phyloP scores from a whole-genome alignment of 2,113 vertebrate genomes.

The Peromyscus polionotus region DNA sequence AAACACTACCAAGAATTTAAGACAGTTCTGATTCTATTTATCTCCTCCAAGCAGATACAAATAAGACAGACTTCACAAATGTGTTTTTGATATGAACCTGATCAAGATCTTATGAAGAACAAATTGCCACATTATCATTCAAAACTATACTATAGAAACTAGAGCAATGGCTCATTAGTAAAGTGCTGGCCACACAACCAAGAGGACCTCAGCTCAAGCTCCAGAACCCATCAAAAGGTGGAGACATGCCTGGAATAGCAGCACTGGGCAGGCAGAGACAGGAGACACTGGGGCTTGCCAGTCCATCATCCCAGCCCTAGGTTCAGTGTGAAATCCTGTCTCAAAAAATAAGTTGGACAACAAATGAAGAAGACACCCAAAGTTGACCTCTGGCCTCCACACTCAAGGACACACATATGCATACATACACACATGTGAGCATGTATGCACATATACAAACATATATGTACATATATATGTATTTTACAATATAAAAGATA shows the following conservation, averaged over 20 bases:
- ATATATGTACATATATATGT: neutral
- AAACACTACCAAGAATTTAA: constrained; percentile 41
- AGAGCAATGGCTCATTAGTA: neutral
- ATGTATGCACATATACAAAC: neutral
- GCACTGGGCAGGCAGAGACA: neutral
- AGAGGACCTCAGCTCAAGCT: neutral
- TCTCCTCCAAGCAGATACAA: constrained; percentile 32
- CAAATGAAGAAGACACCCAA: neutral
- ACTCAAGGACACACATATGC: neutral
- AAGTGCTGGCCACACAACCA: neutral
- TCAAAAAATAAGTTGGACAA: neutral
- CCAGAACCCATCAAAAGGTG: neutral
- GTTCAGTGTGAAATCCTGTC: neutral
- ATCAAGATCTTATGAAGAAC: neutral
- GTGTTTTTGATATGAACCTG: neutral
- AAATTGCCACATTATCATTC: neutral
- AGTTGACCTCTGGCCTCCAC: neutral
- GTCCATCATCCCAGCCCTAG: neutral
- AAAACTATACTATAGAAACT: neutral
- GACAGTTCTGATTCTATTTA: constrained; percentile 15
- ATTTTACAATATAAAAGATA: neutral
- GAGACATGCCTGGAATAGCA: neutral
- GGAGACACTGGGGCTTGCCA: neutral
- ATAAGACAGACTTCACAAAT: neutral
- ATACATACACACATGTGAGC: neutral